These are phyloP conservation scores for Eciton burchellii DNA, from an alignment of 1,140 invertebrate species.

Conservation along the genomic window DNA sequence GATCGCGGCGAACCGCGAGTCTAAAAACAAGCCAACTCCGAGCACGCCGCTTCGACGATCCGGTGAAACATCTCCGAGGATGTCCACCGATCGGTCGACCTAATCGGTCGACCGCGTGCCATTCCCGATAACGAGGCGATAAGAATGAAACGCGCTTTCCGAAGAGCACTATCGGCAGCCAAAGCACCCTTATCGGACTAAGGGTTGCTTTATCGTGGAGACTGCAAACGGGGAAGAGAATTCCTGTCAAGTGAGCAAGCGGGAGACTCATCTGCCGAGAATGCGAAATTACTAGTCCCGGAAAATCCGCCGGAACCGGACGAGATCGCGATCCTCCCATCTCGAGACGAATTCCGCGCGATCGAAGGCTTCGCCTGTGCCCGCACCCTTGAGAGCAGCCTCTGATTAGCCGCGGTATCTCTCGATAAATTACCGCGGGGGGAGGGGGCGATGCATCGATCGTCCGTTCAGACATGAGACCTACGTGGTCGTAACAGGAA, in stretches of 20 bases:
- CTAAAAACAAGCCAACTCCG: slow-evolving; percentile 51
- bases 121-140: slow-evolving; percentile 52
- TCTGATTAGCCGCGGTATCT: slow-evolving; percentile 31
- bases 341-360: too few relatives aligned
- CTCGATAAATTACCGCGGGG: background rate
- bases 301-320: too few relatives aligned
- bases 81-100: too few relatives aligned
- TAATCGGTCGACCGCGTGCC: too few relatives aligned
- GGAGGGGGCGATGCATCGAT: slow-evolving; percentile 50
- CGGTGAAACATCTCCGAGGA: too few relatives aligned
- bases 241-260: background rate
- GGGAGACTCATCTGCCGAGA: too few relatives aligned
- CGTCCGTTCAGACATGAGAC: slow-evolving; percentile 65
- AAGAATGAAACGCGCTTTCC: slow-evolving; percentile 49
- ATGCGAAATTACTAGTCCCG: too few relatives aligned
- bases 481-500: slow-evolving; percentile 72
- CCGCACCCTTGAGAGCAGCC: slow-evolving; percentile 2
- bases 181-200: slow-evolving; percentile 35
- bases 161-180: slow-evolving; percentile 35
- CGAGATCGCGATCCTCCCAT: too few relatives aligned
- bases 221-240: background rate
- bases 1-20: slow-evolving; percentile 42
- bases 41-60: too few relatives aligned
- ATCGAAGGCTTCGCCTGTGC: slow-evolving; percentile 4
- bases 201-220: background rate